Conservation (phyloP, 2,113 vertebrate species). For the Lethenteron camtschaticum region DNA sequence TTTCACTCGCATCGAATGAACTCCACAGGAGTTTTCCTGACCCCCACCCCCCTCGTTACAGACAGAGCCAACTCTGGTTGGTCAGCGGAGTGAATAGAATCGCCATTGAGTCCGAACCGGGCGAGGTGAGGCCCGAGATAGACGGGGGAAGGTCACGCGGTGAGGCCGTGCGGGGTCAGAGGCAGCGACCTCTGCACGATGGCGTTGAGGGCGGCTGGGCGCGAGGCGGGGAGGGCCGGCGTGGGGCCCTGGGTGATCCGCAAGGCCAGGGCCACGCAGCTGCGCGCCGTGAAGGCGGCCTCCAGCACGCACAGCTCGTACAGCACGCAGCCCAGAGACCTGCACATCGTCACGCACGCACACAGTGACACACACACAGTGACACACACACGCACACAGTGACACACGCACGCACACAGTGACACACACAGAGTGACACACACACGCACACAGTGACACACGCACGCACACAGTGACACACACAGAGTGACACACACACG, state of each 20-base stretch:
- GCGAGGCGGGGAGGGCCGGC: conserved; percentile 31
- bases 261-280: conserved; percentile 38
- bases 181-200: conserved; percentile 29
- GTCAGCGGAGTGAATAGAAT: no score
- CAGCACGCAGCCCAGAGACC: conserved; percentile 56
- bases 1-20: no score
- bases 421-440: conserved; percentile 12
- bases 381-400: conserved; percentile 5
- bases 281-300: conserved; percentile 43
- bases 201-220: conserved; percentile 28
- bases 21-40: no score
- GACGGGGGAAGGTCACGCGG: no score
- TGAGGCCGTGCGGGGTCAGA: no score
- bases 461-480: conserved; percentile 10
- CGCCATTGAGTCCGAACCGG: no score
- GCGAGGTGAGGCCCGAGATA: no score
- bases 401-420: conserved; percentile 9
- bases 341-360: conserved; percentile 11
- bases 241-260: conserved; percentile 45
- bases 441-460: conserved; percentile 8
- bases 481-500: conserved; percentile 10
- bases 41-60: no score
- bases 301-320: conserved; percentile 51
- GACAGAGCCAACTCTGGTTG: no score
- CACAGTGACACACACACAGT: background rate